A percentile compares a stretch with the other conserved stretches of the same genome.
Evolutionary conservation across 2,888 invertebrate genomes (phyloP).

Genomic region (Drosophila nigritarsus): DNA sequence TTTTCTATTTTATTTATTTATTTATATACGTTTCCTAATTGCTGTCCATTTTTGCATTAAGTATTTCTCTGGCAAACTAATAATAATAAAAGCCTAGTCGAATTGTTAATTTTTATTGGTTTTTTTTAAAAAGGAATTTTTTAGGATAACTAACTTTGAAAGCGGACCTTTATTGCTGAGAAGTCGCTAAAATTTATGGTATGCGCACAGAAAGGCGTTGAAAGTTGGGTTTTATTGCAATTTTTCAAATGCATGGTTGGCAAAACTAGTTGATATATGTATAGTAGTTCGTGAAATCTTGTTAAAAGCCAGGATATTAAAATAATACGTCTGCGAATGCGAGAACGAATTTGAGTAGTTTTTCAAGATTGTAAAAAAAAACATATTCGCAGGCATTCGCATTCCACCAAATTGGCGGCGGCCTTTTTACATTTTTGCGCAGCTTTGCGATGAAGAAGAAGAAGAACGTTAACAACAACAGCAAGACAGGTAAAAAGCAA

Average conservation of each 20-base stretch:
- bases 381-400: conserved; percentile 47
- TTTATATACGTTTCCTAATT: neutral
- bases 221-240: neutral
- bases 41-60: neutral
- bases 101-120: neutral
- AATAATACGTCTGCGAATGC: conserved; percentile 16
- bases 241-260: neutral
- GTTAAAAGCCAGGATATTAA: neutral
- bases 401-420: conserved; percentile 59
- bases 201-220: neutral
- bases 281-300: neutral
- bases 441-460: conserved; percentile 33
- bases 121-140: neutral
- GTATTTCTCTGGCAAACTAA: neutral
- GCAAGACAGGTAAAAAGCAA: conserved; percentile 17
- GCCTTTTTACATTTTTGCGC: conserved; percentile 59
- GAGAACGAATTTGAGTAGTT: conserved; percentile 19
- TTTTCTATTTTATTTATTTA: neutral
- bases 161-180: neutral
- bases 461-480: conserved; percentile 26
- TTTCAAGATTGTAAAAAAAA: conserved; percentile 8
- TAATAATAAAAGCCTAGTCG: neutral
- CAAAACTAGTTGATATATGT: conserved; percentile 1
- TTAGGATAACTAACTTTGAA: neutral
- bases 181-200: neutral